Evolutionary conservation across 2,797 vertebrate species (phyloP).

Genomic region (Molossus alvarezi): DNA sequence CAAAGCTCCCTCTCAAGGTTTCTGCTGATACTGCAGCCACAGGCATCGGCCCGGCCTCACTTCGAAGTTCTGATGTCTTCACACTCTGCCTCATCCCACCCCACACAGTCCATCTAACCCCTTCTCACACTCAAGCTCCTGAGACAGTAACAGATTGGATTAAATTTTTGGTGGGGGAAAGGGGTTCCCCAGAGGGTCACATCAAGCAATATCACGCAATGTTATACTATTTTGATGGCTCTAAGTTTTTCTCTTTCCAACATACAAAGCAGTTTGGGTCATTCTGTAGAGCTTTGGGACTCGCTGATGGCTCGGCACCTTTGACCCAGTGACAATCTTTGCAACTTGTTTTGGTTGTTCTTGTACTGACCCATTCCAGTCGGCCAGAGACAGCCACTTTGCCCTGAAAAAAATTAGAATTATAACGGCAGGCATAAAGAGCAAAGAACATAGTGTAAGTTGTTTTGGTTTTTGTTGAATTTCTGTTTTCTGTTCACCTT

Average conservation of each 20-base stretch:
- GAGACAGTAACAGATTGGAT: neutral
- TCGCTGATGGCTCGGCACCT: neutral
- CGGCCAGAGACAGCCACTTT: neutral
- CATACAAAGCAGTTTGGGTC: neutral
- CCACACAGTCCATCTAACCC: neutral
- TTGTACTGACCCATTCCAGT: neutral
- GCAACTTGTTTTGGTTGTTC: neutral
- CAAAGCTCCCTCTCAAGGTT: slow-evolving; percentile 2
- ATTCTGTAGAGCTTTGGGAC: neutral
- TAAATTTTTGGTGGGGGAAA: neutral
- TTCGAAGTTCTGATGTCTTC: neutral
- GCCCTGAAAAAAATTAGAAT: slow-evolving; percentile 10
- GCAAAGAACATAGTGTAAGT: neutral
- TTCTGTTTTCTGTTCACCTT: neutral
- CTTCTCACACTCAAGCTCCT: neutral
- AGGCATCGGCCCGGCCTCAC: neutral
- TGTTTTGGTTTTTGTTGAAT: neutral
- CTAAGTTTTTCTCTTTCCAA: neutral
- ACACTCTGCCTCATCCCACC: neutral
- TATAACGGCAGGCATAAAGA: slow-evolving; percentile 28
- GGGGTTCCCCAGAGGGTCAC: neutral
- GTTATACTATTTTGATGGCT: neutral
- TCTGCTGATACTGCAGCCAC: neutral
- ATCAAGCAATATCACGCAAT: neutral
- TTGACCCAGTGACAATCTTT: neutral